These are phyloP conservation scores for Suillia variegata DNA, from an alignment of 2,888 invertebrate genomes.

Conservation along the genomic window DNA sequence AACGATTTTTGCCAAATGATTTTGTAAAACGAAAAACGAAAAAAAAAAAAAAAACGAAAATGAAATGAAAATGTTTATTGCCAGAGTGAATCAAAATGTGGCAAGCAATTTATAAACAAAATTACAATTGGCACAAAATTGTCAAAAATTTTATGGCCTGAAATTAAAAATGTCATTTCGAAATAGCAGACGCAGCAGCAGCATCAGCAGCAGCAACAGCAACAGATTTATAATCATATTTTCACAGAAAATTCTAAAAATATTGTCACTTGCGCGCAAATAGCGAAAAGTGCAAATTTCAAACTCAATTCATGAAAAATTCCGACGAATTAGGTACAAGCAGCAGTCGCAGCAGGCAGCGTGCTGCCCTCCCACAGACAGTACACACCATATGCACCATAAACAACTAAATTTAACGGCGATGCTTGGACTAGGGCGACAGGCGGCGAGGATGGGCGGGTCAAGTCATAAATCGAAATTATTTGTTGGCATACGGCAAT, in stretches of 20 bases:
- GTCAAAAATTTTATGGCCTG: constrained; percentile 2
- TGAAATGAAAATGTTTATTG: no score
- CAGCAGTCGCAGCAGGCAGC: no score
- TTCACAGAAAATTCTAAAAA: no score
- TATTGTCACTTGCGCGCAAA: not conserved
- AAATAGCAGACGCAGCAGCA: constrained; percentile 3
- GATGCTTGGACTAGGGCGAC: not conserved
- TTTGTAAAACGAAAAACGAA: no score
- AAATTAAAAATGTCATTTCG: constrained; percentile 8
- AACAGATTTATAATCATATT: not conserved
- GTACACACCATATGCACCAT: no score
- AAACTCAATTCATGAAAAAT: not conserved
- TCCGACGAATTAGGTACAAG: not conserved
- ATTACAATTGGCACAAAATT: not conserved
- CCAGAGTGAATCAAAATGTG: constrained; percentile 1
- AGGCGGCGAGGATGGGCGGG: not conserved
- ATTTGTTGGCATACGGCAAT: not conserved
- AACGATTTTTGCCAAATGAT: no score
- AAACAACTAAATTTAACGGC: no score
- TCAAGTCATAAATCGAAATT: constrained; percentile 1
- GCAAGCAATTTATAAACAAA: not conserved
- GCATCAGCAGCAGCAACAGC: no score
- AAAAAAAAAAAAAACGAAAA: no score
- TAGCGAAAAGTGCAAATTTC: no score
- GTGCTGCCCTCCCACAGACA: no score